Evolutionary conservation across 2,888 invertebrate genomes (phyloP), one percentile per base, ranked within the genome.

Genomic region (Hemithea aestivaria): DNA sequence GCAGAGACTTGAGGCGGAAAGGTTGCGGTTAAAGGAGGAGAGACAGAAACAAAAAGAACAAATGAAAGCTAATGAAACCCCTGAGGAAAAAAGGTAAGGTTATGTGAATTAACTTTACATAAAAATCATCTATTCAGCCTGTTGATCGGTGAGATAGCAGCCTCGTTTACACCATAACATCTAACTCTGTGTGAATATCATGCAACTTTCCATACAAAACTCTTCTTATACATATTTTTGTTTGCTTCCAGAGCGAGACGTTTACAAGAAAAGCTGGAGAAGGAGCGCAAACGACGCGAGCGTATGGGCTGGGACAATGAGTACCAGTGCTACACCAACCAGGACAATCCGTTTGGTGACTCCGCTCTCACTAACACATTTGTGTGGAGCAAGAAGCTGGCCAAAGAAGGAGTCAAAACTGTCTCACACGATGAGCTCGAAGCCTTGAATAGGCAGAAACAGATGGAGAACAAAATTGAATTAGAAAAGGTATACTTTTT

Each of bases 271-370:
- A 99, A 98, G 73, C 94, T 96, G 68, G 93, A 92, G 0, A 98
- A 98, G 63, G 97, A 97, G 73, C 89, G 94, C 1, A 92, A 91
- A 45, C 84, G 96, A 0, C 94, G 97, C 37, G 95, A 96, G 71
- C 89, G 96, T 51, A 97, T 98, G 97, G 98, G 98, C 4, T 98
- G 97, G 98, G 98, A 98, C 73, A 96, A 94, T 50, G 98, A 98
- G 73, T 97, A 97, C 70, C 91, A 97, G 45, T 96, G 97, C 65
- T 99, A 99, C 67, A 98, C 99, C 0, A 98, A 99, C 75, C 94
- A 95, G 33, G 98, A 99, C 76, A 99, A 99, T 83, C 99, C 99
- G 0, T 99, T 99, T 75, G 99, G 99, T 0, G 99, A 99, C 88
- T 95, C 96, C 0, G 96, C 97, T 60, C 89, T 99, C 23, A 90